phyloP scores from a whole-genome alignment of 2,888 invertebrate genomes.

The Sturmia bella region DNA sequence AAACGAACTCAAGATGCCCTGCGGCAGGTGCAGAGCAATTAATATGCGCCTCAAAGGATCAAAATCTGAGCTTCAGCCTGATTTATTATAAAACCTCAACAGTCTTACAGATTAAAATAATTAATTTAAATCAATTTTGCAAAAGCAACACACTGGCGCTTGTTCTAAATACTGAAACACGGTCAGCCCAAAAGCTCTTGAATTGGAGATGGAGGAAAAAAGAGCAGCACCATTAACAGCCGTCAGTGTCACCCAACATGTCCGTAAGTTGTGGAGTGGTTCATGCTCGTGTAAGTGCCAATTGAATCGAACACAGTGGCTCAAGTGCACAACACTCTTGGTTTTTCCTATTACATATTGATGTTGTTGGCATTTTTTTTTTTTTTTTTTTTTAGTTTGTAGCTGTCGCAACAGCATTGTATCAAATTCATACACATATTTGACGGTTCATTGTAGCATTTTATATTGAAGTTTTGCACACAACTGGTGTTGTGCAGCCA shows the following conservation, averaged over 20 bases:
- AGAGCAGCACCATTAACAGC: not conserved
- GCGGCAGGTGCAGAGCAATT: not conserved
- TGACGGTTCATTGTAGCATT: conserved; percentile 49
- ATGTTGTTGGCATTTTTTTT: conserved; percentile 16
- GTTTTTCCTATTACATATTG: conserved; percentile 43
- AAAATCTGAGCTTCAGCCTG: too few species aligned
- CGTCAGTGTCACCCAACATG: not conserved
- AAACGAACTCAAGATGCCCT: conserved; percentile 1
- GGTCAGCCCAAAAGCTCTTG: not conserved
- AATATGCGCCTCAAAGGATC: too few species aligned
- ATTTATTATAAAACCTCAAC: too few species aligned
- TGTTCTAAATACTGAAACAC: not conserved
- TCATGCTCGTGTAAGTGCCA: conserved; percentile 3
- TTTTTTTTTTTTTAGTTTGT: conserved; percentile 2
- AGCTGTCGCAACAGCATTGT: not conserved
- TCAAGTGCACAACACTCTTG: conserved; percentile 57
- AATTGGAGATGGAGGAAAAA: not conserved
- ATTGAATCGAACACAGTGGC: conserved; percentile 25
- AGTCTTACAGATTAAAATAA: not conserved
- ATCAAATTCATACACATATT: conserved; percentile 42
- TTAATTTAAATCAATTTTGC: too few species aligned
- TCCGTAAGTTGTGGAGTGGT: conserved; percentile 5
- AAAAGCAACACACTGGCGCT: conserved; percentile 10
- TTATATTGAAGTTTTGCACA: conserved; percentile 50
- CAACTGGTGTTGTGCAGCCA: conserved; percentile 21